A percentile compares a stretch with the other conserved stretches of the same genome.
phyloP scores from a whole-genome alignment of 1,140 invertebrate genomes.

The Phortica variegata region DNA sequence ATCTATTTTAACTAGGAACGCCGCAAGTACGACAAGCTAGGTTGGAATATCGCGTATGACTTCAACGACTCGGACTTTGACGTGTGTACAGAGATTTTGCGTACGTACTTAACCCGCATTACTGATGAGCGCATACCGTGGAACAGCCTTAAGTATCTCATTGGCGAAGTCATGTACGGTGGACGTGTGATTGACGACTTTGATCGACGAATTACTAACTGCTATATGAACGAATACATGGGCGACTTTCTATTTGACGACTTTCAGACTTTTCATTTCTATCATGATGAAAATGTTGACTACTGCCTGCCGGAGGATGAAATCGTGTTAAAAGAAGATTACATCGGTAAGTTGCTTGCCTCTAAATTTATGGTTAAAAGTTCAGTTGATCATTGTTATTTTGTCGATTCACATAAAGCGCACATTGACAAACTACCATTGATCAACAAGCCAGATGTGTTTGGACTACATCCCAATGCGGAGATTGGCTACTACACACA shows the following conservation, averaged over 20 bases:
- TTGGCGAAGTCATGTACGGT: conserved; percentile 93
- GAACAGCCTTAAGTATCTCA: conserved; percentile 86
- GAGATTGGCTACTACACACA: conserved; percentile 90
- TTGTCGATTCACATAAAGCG: conserved; percentile 45
- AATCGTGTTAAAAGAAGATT: conserved; percentile 64
- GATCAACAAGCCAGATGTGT: conserved; percentile 79
- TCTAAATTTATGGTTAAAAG: background rate
- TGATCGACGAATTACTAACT: conserved; percentile 79
- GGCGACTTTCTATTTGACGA: conserved; percentile 89
- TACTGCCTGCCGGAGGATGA: conserved; percentile 76
- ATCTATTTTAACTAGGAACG: conserved; percentile 66
- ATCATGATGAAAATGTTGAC: conserved; percentile 71
- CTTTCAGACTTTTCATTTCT: conserved; percentile 88
- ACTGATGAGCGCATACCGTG: conserved; percentile 71
- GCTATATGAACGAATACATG: conserved; percentile 92
- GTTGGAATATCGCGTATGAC: conserved; percentile 91
- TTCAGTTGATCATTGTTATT: no score
- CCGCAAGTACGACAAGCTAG: conserved; percentile 88
- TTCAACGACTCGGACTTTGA: conserved; percentile 91
- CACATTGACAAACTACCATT: conserved; percentile 72
- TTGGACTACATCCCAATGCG: conserved; percentile 89
- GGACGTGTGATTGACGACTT: conserved; percentile 87
- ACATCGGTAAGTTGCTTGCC: conserved; percentile 62
- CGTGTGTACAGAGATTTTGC: conserved; percentile 79
- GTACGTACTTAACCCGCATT: conserved; percentile 78